phyloP scores from a whole-genome alignment of 2,888 invertebrate species.

The Dexiosoma caninum region DNA sequence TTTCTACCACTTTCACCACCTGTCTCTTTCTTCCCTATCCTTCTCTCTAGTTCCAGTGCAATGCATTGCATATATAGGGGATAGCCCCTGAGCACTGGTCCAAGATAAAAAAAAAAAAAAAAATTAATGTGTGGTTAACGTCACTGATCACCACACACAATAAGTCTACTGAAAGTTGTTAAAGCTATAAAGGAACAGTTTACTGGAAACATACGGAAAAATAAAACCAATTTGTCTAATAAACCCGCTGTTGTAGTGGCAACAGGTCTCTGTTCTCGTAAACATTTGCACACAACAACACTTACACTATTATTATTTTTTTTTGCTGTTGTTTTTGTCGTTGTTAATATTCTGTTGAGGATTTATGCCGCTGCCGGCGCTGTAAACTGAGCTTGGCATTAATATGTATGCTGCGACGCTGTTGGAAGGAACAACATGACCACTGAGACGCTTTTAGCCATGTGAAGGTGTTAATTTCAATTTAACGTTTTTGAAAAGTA shows the following conservation, averaged over 20 bases:
- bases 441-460: slow-evolving; percentile 65
- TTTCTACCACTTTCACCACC: no score
- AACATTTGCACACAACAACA: slow-evolving; percentile 24
- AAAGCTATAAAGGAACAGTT: slow-evolving; percentile 7
- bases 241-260: slow-evolving; percentile 59
- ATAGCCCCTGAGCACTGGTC: no score
- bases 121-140: no score
- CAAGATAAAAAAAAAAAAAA: no score
- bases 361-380: slow-evolving; percentile 29
- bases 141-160: slow-evolving; percentile 19
- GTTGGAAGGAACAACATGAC: slow-evolving; percentile 44
- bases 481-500: slow-evolving; percentile 64
- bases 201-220: slow-evolving; percentile 31
- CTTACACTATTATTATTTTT: background rate
- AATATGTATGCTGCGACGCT: background rate
- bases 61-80: no score
- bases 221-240: slow-evolving; percentile 67
- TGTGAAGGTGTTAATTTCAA: slow-evolving; percentile 67
- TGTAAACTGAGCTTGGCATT: background rate
- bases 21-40: no score
- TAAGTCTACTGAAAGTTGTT: background rate
- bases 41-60: no score
- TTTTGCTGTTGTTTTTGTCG: background rate
- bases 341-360: slow-evolving; percentile 31
- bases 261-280: slow-evolving; percentile 57